Conservation (phyloP, 2,797 vertebrate species). For the Micromesistius poutassou region DNA sequence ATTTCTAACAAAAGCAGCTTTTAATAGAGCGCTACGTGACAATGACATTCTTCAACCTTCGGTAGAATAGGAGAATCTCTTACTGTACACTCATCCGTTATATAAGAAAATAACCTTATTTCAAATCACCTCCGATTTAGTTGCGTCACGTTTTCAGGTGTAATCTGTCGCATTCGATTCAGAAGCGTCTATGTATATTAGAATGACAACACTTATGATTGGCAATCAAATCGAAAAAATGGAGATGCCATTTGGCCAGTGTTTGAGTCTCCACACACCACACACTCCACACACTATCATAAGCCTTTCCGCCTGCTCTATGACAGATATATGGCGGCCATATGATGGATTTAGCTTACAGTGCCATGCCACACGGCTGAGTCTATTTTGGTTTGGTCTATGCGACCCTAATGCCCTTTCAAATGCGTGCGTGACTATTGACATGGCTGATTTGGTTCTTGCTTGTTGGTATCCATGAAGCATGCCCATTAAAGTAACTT, state of each 20-base stretch:
- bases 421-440: neutral
- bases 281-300: neutral
- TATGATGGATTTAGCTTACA: neutral
- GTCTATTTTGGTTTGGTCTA: neutral
- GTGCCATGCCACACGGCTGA: too few species aligned
- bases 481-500: neutral
- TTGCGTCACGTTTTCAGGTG: neutral
- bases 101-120: neutral
- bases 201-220: neutral
- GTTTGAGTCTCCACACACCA: neutral
- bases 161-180: neutral
- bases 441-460: neutral
- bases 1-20: constrained; percentile 58
- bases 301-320: neutral
- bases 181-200: neutral
- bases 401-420: neutral
- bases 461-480: neutral
- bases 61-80: constrained; percentile 41
- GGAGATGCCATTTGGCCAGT: neutral
- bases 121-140: neutral
- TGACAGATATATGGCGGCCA: neutral
- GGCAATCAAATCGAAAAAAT: neutral
- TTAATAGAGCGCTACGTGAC: constrained; percentile 45
- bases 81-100: constrained; percentile 27
- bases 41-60: constrained; percentile 39